Conservation (phyloP, 1,140 invertebrate species). For the Anagrus nilaparvatae region DNA sequence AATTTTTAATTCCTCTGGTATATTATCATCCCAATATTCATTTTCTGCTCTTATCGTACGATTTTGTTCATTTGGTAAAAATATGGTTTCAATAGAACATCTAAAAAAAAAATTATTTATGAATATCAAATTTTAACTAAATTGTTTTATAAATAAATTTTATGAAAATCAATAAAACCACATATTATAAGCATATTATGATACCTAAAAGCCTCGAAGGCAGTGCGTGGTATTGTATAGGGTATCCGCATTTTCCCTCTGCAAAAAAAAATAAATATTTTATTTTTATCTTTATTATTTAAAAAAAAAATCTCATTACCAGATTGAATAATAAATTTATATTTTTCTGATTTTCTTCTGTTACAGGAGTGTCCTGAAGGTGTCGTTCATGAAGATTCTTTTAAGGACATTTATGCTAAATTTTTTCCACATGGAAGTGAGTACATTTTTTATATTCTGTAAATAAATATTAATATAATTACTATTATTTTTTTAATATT, state of each 20-base stretch:
- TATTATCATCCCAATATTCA: slow-evolving; percentile 25
- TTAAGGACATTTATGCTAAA: slow-evolving; percentile 97
- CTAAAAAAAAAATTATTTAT: slow-evolving; percentile 19
- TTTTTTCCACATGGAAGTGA: slow-evolving; percentile 98
- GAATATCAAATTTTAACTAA: too few species aligned
- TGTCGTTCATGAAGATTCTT: slow-evolving; percentile 91
- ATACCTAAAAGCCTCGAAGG: slow-evolving; percentile 13
- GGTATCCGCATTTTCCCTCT: slow-evolving; percentile 7
- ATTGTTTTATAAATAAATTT: too few species aligned
- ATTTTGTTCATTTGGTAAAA: slow-evolving; percentile 18
- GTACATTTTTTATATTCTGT: too few species aligned
- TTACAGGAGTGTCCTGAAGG: slow-evolving; percentile 93
- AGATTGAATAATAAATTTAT: too few species aligned
- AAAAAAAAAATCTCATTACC: background rate
- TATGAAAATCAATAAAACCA: background rate
- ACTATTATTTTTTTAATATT: too few species aligned
- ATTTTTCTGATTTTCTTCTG: slow-evolving; percentile 23
- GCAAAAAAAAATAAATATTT: too few species aligned
- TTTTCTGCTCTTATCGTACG: slow-evolving; percentile 28
- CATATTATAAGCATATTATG: background rate
- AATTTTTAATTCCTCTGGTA: slow-evolving; percentile 27
- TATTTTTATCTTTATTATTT: too few species aligned
- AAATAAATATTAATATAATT: too few species aligned
- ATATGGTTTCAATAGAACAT: slow-evolving; percentile 26
- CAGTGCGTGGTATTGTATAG: background rate